phyloP scores from a whole-genome alignment of 2,888 invertebrate species.

The Notodromas monacha region DNA sequence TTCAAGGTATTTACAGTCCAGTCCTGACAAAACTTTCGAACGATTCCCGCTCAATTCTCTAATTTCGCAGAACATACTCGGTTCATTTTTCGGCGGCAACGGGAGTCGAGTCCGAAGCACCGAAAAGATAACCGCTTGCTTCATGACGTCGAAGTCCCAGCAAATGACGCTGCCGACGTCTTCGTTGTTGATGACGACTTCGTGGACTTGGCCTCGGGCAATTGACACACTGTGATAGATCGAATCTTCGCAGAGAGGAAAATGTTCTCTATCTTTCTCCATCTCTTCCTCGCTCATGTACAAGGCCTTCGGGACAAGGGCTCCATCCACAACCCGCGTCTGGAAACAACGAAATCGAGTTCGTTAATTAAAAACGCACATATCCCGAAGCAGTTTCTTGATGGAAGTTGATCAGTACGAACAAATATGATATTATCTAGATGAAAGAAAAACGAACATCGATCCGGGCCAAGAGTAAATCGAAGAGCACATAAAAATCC shows the following conservation, averaged over 20 bases:
- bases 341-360: too few species aligned
- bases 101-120: constrained; percentile 22
- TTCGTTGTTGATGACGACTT: constrained; percentile 38
- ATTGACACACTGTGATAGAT: constrained; percentile 33
- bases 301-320: constrained; percentile 51
- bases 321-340: constrained; percentile 55
- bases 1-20: too few species aligned
- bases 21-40: too few species aligned
- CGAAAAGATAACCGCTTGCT: constrained; percentile 55
- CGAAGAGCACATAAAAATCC: too few species aligned
- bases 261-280: constrained; percentile 14
- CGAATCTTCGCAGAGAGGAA: constrained; percentile 25
- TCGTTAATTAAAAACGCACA: too few species aligned
- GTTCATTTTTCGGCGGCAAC: constrained; percentile 10
- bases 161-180: constrained; percentile 66
- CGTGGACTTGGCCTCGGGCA: constrained; percentile 31
- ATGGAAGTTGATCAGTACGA: too few species aligned
- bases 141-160: constrained; percentile 82
- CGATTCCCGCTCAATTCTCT: too few species aligned
- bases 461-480: too few species aligned
- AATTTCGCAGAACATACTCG: too few species aligned
- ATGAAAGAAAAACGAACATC: too few species aligned
- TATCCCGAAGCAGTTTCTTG: too few species aligned
- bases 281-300: constrained; percentile 29
- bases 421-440: too few species aligned